These are phyloP conservation scores for Myodes glareolus DNA, from an alignment of 2,113 vertebrate species.

Conservation along the genomic window DNA sequence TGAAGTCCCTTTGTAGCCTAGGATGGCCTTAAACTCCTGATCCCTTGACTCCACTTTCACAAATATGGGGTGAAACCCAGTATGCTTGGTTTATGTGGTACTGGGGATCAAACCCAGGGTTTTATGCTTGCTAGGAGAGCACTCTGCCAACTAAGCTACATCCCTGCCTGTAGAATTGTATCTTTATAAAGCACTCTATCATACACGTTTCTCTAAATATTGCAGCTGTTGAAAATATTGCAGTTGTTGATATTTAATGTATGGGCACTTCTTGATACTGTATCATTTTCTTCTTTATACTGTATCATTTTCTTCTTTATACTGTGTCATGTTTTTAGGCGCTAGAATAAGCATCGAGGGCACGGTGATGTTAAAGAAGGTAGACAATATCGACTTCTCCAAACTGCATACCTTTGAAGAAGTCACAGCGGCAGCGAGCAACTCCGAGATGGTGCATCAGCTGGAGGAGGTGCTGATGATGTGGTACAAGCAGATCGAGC, in stretches of 20 bases:
- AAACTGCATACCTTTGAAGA: conserved; percentile 86
- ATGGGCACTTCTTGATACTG: neutral
- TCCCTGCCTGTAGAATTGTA: neutral
- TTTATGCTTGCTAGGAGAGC: neutral
- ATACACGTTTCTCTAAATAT: neutral
- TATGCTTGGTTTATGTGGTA: neutral
- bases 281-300: neutral
- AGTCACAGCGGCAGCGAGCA: conserved; percentile 85
- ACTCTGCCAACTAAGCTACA: neutral
- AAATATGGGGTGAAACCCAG: neutral
- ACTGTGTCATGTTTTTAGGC: conserved; percentile 60
- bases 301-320: neutral
- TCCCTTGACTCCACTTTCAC: neutral
- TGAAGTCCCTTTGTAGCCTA: neutral
- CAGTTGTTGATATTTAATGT: neutral
- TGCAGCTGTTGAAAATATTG: neutral
- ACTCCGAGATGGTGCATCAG: conserved; percentile 84
- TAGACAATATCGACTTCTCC: conserved; percentile 86
- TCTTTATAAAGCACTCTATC: neutral
- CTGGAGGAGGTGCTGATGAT: conserved; percentile 89
- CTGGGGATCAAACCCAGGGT: neutral
- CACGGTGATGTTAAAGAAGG: conserved; percentile 84
- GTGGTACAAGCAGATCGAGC: conserved; percentile 92
- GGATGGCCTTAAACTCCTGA: neutral
- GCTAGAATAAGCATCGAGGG: conserved; percentile 85